Evolutionary conservation across 2,113 vertebrate species (phyloP), one percentile per base, ranked within the genome.

Genomic region (Galeopterus variegatus): DNA sequence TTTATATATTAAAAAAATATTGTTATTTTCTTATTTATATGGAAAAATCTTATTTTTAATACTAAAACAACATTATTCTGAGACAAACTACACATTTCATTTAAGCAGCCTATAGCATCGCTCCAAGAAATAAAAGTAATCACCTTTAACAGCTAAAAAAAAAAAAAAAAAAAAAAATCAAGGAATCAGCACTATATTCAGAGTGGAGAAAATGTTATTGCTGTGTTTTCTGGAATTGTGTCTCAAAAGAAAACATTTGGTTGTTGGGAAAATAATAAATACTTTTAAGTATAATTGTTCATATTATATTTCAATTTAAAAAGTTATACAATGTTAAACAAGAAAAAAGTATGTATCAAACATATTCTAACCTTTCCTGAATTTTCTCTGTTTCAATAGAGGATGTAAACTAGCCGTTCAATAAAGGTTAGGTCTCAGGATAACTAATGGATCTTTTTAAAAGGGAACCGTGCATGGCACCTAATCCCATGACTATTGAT

Each of bases 401-500:
- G 15, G 31, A 81, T 60, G 56, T 75, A 58, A 81, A 76, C 6
- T 70, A 41, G 2, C 24, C 85, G 17, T 19, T 79, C 4, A 96
- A 18, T 50, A 75, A 86, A 69, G 4, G 2, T 2, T 56, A 67
- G n/a, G 5, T 62, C 33, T 83, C 56, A 70, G 28, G 8, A 45
- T 85, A 75, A 69, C 6, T 56, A 81, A 31, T 81, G 31, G 1
- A 24, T 6, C 1, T 76, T 88, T 85, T 45, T n/a, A 80, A 87
- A 73, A 56, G 5, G 0, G 3, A 75, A 5, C 1, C 19, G 9
- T n/a, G 1, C 18, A 3, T 72, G 1, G 3, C 4, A 62, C 18
- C 33, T 26, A 73, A 84, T 56, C 21, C 4, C 23, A 15, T 0
- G 82, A 2, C 1, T 54, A 72, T 7, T 89, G 8, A 65, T 60